phyloP scores from a whole-genome alignment of 2,797 vertebrate species.

The Lepidocolaptes lacrymiger region DNA sequence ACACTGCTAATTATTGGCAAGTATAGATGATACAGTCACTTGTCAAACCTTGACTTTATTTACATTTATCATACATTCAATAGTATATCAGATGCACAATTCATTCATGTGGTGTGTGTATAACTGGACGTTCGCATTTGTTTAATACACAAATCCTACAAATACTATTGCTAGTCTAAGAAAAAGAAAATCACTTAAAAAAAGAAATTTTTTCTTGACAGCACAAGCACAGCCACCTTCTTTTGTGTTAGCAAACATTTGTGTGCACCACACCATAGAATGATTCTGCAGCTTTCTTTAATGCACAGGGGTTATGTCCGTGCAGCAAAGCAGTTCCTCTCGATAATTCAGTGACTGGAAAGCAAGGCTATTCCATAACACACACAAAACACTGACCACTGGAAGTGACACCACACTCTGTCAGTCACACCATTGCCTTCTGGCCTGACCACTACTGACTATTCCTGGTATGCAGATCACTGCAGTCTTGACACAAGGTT shows the following conservation, averaged over 20 bases:
- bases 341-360: not conserved
- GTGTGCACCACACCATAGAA: rapidly evolving
- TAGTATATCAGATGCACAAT: not conserved
- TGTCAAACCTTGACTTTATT: not conserved
- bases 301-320: rapidly evolving
- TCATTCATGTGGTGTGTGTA: not conserved
- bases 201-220: not conserved
- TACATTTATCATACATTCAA: not conserved
- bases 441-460: not conserved
- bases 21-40: not conserved
- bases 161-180: not conserved
- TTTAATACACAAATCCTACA: not conserved
- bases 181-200: not conserved
- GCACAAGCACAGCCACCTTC: not conserved
- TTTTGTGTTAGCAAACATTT: not conserved
- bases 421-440: not conserved
- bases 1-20: not conserved
- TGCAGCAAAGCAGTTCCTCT: not conserved
- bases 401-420: not conserved
- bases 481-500: not conserved
- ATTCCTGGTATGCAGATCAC: not conserved
- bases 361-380: not conserved
- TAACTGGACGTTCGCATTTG: not conserved
- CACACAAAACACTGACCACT: not conserved
- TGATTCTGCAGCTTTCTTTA: not conserved